Conservation (phyloP, 2,888 invertebrate species). For the Drosophila nigricruria region DNA sequence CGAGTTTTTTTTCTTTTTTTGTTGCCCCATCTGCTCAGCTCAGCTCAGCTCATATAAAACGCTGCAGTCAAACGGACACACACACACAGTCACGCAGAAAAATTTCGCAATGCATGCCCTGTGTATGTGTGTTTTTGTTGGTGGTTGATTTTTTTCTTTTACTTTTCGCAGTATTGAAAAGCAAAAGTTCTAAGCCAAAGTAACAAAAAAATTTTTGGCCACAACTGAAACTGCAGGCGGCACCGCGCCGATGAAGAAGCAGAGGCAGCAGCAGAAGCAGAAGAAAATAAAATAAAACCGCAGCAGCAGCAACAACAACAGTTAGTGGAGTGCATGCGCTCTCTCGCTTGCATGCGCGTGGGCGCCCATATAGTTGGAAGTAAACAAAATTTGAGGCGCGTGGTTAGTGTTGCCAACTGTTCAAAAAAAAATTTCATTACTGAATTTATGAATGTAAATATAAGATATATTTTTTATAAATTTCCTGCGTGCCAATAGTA, state of each 20-base stretch:
- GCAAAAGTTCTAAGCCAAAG: slow-evolving; percentile 70
- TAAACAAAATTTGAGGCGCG: slow-evolving; percentile 57
- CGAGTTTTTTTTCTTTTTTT: slow-evolving; percentile 53
- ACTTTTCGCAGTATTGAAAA: slow-evolving; percentile 56
- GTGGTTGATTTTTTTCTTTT: slow-evolving; percentile 64
- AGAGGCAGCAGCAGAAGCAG: slow-evolving; percentile 14
- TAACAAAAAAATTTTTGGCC: slow-evolving; percentile 49
- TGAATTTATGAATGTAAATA: slow-evolving; percentile 1
- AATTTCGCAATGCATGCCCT: slow-evolving; percentile 55
- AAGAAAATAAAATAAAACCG: slow-evolving; percentile 1
- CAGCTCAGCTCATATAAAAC: slow-evolving; percentile 23
- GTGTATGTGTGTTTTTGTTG: slow-evolving; percentile 36
- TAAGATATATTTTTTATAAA: neutral
- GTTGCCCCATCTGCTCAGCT: slow-evolving; percentile 35
- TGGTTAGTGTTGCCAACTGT: slow-evolving; percentile 42
- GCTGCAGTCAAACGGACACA: slow-evolving; percentile 34
- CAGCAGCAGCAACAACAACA: slow-evolving; percentile 23
- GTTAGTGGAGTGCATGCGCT: slow-evolving; percentile 30
- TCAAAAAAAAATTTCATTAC: neutral
- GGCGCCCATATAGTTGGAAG: slow-evolving; percentile 45
- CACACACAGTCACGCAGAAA: slow-evolving; percentile 2
- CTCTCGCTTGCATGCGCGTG: slow-evolving; percentile 26
- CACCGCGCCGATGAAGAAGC: slow-evolving; percentile 10
- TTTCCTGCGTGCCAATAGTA: neutral
- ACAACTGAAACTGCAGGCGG: slow-evolving; percentile 56